Base-by-base conservation (phyloP, 2,888 invertebrate species). In the Troilus luridus region DNA sequence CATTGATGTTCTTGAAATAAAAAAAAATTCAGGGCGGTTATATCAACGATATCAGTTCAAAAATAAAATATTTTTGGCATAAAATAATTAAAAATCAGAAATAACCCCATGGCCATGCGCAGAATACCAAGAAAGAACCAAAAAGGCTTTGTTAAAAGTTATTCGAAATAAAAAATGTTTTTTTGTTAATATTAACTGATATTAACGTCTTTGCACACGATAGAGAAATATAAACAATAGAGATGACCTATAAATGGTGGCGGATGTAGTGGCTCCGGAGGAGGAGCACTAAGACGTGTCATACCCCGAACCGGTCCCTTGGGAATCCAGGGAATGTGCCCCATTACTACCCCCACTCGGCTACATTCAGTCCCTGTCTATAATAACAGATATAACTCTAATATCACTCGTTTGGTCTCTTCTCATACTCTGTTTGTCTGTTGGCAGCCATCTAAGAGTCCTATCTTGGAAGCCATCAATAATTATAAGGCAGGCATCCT, bases 241-340 rank as follows among this genome's bases (percentile, higher is more conserved):
- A 77, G 72, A 41, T 77, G 72, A 77, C 72, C 72, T 77, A 77
- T 77, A 77, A 77, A 67, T 67, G 67, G 19, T 54, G 81, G 41
- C 41, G 88, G 59, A 62, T 60, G 60, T 60, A 60, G 60, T 54
- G 54, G 64, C 54, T 14, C 27, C 9, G 27, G 62, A 88, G 58
- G 62, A 62, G 88, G 21, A 88, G 85, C 56, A 85, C 85, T n/a
- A 88, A 60, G 89, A 89, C 62, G 88, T 88, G 88, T 88, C 88
- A 88, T 88, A 88, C 41, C 24, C 60, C 88, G 89, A 89, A 89
- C 89, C 89, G 89, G 89, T 89, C 89, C 89, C 54, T 21, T 6
- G 64, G 67, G 89, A 62, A 88, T 88, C 62, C 62, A 60, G 62
- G 41, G 88, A 89, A 89, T 89, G 89, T 54, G 62, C 62, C 67